Evolutionary conservation across 2,113 vertebrate genomes (phyloP).

Genomic region (Synchiropus splendidus): DNA sequence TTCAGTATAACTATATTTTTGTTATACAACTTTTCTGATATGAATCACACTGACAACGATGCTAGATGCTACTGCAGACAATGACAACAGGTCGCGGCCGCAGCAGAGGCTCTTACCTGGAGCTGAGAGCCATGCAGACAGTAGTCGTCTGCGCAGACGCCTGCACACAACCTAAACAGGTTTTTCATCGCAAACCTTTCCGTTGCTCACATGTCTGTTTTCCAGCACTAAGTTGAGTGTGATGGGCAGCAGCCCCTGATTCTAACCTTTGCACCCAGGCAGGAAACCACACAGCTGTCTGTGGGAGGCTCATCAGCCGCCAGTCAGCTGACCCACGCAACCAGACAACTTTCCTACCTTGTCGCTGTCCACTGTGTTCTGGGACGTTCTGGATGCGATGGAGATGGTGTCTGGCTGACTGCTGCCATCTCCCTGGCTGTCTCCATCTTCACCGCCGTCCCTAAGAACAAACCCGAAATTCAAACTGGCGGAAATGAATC

Average conservation of each 20-base stretch:
- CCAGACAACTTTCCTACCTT: constrained; percentile 80
- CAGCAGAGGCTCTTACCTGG: constrained; percentile 40
- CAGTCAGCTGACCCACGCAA: background rate
- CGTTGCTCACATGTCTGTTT: background rate
- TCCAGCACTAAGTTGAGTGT: background rate
- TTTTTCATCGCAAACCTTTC: constrained; percentile 36
- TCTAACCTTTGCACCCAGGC: constrained; percentile 13
- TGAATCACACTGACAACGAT: too few species aligned
- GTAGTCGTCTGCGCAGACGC: constrained; percentile 20
- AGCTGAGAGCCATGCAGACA: constrained; percentile 34
- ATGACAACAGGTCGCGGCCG: background rate
- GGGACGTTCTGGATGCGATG: constrained; percentile 92
- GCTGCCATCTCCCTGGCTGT: constrained; percentile 95
- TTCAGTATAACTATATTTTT: too few species aligned
- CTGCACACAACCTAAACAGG: constrained; percentile 49
- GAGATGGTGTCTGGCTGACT: constrained; percentile 98
- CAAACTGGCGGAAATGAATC: background rate
- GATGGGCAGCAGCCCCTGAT: constrained; percentile 35
- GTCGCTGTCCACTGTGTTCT: constrained; percentile 97
- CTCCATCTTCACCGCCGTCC: constrained; percentile 85
- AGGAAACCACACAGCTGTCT: constrained; percentile 55
- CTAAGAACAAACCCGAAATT: constrained; percentile 50
- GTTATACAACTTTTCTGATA: too few species aligned
- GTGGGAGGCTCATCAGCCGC: constrained; percentile 30
- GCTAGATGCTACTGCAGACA: too few species aligned